Conservation (phyloP, 2,113 vertebrate genomes). For the Numenius arquata region DNA sequence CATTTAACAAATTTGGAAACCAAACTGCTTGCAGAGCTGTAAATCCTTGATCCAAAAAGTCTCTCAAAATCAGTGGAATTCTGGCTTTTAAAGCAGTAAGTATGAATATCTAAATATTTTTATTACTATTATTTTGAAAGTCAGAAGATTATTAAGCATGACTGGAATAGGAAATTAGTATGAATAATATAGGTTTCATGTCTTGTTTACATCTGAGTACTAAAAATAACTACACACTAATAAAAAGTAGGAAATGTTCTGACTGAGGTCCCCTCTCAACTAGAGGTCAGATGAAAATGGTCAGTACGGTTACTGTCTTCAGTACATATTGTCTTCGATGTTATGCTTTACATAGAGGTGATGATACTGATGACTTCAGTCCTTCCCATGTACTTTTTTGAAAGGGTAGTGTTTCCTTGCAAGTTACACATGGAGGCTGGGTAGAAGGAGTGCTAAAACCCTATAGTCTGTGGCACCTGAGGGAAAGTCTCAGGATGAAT, state of each 20-base stretch:
- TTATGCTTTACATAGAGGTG: background rate
- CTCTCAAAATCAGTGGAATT: background rate
- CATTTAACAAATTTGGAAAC: background rate
- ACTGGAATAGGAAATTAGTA: background rate
- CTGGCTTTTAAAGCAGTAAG: background rate
- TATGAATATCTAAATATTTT: fast-evolving
- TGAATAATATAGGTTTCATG: background rate
- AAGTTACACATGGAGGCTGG: background rate
- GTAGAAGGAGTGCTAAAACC: background rate
- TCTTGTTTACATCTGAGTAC: background rate
- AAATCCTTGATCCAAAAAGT: background rate
- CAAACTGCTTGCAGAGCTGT: background rate
- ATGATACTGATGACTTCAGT: background rate
- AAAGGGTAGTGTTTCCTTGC: background rate
- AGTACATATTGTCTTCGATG: background rate
- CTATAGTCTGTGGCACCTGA: background rate
- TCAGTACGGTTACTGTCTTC: background rate
- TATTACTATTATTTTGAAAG: background rate
- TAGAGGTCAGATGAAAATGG: background rate
- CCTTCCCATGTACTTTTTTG: background rate
- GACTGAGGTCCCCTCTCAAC: background rate
- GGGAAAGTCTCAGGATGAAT: background rate
- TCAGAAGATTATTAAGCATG: background rate
- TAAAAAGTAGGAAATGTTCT: background rate
- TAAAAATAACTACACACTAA: background rate